Conservation (phyloP, 2,797 vertebrate genomes). For the Cercopithecus mitis region DNA sequence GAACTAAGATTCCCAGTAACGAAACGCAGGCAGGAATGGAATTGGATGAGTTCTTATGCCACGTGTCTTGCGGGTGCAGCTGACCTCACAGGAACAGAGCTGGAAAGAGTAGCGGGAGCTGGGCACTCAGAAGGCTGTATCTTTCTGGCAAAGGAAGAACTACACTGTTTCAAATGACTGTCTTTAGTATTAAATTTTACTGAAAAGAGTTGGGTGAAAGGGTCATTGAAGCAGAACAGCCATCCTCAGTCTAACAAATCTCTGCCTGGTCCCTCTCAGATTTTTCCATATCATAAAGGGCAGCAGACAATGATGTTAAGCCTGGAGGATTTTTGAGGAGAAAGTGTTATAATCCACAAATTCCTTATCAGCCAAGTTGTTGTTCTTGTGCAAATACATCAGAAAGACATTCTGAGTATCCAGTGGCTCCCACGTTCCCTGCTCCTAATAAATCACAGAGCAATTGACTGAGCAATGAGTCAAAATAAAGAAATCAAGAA, state of each 20-base stretch:
- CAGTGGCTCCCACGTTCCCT: not conserved
- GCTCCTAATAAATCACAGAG: slow-evolving; percentile 66
- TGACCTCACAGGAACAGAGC: not conserved
- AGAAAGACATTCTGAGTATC: slow-evolving; percentile 38
- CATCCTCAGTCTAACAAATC: not conserved
- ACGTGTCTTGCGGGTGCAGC: not conserved
- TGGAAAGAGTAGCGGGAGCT: not conserved
- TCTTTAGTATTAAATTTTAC: slow-evolving; percentile 18
- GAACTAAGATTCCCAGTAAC: not conserved
- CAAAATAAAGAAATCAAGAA: slow-evolving; percentile 60
- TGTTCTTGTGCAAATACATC: slow-evolving; percentile 45
- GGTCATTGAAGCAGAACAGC: not conserved
- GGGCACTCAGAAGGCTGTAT: not conserved
- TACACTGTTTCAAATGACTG: not conserved
- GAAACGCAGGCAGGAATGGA: not conserved
- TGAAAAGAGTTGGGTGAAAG: not conserved
- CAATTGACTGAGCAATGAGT: slow-evolving; percentile 60
- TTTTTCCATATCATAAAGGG: not conserved
- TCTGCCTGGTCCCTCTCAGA: not conserved
- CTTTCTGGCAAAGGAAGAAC: slow-evolving; percentile 20
- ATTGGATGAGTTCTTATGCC: not conserved
- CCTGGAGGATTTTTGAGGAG: slow-evolving; percentile 20
- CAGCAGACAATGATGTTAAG: not conserved
- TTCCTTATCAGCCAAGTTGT: slow-evolving; percentile 29
- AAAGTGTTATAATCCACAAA: not conserved